Conservation (phyloP, 2,113 vertebrate genomes). For the Labeo catla region DNA sequence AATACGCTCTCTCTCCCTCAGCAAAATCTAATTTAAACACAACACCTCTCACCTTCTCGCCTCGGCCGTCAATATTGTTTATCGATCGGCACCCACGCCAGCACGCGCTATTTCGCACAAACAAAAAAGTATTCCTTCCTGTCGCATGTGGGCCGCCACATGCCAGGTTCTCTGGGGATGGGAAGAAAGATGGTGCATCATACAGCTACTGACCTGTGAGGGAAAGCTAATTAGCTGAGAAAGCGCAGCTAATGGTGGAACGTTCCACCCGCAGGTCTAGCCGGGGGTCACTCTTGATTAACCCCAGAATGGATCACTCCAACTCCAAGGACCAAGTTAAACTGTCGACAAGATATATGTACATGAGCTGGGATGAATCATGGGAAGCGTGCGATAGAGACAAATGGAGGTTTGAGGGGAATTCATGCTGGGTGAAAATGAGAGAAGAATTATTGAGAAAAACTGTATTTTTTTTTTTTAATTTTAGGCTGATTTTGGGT, state of each 20-base stretch:
- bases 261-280: conserved; percentile 41
- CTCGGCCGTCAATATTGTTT: conserved; percentile 40
- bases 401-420: background rate
- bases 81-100: conserved; percentile 41
- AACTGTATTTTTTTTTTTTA: too few relatives aligned
- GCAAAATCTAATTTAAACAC: conserved; percentile 47
- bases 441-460: background rate
- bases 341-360: conserved; percentile 49
- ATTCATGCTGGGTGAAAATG: background rate
- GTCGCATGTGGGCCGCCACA: background rate
- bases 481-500: background rate
- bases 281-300: conserved; percentile 54
- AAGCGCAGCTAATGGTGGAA: conserved; percentile 31
- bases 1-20: conserved; percentile 22
- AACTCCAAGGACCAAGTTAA: conserved; percentile 46
- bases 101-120: background rate
- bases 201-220: conserved; percentile 53
- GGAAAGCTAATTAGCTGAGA: conserved; percentile 59
- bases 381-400: background rate
- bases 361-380: background rate
- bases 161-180: conserved; percentile 19
- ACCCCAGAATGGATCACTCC: conserved; percentile 54
- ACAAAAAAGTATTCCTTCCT: conserved; percentile 8
- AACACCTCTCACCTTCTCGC: conserved; percentile 15
- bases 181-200: conserved; percentile 42